phyloP scores from a whole-genome alignment of 2,888 invertebrate genomes.

The Caenorhabditis doughertyi region DNA sequence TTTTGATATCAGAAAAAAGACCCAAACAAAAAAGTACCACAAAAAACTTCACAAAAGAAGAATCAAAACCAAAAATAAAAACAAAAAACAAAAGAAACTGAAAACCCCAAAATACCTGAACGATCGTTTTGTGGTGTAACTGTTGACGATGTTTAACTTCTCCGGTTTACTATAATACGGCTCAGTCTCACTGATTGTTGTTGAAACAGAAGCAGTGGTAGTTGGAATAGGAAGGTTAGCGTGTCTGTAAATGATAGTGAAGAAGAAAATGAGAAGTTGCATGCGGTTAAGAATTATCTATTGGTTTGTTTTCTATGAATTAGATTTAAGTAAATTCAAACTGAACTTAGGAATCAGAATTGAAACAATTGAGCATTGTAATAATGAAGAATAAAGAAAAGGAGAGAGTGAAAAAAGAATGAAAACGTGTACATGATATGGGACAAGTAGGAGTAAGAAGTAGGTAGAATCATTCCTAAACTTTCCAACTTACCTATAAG shows the following conservation, averaged over 20 bases:
- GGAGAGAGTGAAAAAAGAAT: not conserved
- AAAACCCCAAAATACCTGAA: conserved; percentile 56
- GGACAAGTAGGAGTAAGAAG: conserved; percentile 33
- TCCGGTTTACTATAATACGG: conserved; percentile 65
- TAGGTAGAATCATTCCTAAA: not conserved
- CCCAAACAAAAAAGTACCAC: conserved; percentile 21
- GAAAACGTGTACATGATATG: not conserved
- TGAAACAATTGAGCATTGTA: too few species aligned
- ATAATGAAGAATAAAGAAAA: too few species aligned
- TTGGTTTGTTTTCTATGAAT: not conserved
- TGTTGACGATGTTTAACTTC: conserved; percentile 48
- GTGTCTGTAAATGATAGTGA: conserved; percentile 59
- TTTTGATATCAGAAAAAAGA: conserved; percentile 26
- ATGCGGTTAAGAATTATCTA: conserved; percentile 32
- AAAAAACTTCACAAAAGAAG: conserved; percentile 44
- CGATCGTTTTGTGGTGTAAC: conserved; percentile 55
- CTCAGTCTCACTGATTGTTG: conserved; percentile 59
- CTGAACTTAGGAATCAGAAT: not conserved
- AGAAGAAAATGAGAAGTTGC: conserved; percentile 44
- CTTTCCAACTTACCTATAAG: conserved; percentile 55
- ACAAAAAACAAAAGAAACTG: not conserved
- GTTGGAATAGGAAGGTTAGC: conserved; percentile 60
- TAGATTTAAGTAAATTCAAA: not conserved
- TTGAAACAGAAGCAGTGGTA: conserved; percentile 62
- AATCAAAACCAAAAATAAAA: conserved; percentile 10